Conservation (phyloP, 2,888 invertebrate species). For the Dasypogon diadema region DNA sequence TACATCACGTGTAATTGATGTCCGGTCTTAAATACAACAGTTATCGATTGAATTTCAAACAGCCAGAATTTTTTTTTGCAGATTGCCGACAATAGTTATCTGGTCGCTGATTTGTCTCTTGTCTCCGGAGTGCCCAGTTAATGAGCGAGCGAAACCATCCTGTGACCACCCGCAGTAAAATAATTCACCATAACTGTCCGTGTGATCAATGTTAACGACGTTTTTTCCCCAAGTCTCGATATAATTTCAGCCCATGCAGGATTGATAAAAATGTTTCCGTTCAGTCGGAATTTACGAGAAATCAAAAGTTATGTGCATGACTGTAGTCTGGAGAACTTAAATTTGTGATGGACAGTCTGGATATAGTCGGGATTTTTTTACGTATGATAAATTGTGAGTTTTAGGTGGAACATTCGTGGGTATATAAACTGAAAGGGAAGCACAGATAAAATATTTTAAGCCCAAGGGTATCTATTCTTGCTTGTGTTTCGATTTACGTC, state of each 20-base stretch:
- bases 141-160: constrained; percentile 54
- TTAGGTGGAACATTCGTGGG: too few relatives aligned
- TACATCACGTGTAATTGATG: constrained; percentile 44
- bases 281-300: constrained; percentile 12
- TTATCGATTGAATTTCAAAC: constrained; percentile 46
- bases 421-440: too few relatives aligned
- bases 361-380: too few relatives aligned
- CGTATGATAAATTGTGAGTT: too few relatives aligned
- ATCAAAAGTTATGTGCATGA: neutral
- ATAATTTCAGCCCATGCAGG: constrained; percentile 35
- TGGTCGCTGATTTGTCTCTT: constrained; percentile 29
- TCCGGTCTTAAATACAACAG: constrained; percentile 41
- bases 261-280: constrained; percentile 31
- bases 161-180: constrained; percentile 56
- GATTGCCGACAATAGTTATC: constrained; percentile 37
- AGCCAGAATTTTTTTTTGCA: constrained; percentile 31
- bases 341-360: neutral
- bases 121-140: constrained; percentile 43
- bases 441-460: too few relatives aligned
- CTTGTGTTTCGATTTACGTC: too few relatives aligned
- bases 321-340: neutral
- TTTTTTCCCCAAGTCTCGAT: constrained; percentile 25
- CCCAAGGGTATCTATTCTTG: too few relatives aligned
- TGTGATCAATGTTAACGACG: constrained; percentile 55
- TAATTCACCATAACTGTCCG: constrained; percentile 56